Conservation (phyloP, 1,140 invertebrate genomes). For the Palaemon carinicauda region DNA sequence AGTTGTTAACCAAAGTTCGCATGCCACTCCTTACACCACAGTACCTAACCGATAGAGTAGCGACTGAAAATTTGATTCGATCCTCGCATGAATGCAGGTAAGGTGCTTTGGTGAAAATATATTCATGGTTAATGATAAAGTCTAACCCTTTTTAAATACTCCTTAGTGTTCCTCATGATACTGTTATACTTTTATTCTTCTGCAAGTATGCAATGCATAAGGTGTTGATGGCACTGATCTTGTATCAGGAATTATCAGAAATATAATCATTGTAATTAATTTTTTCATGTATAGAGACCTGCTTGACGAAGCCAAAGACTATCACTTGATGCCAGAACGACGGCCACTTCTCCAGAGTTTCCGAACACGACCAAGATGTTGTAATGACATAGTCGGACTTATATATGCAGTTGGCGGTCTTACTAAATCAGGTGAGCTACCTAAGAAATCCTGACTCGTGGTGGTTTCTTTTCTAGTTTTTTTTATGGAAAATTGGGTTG, state of each 20-base stretch:
- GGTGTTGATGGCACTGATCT: too few relatives aligned
- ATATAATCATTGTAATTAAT: neutral
- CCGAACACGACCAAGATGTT: slow-evolving; percentile 78
- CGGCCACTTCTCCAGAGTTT: slow-evolving; percentile 78
- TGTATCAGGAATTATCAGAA: too few relatives aligned
- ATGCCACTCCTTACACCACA: slow-evolving; percentile 83
- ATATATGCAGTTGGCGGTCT: slow-evolving; percentile 90
- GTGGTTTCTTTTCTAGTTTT: too few relatives aligned
- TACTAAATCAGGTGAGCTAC: slow-evolving; percentile 75
- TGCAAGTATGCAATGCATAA: too few relatives aligned
- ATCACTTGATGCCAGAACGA: slow-evolving; percentile 85
- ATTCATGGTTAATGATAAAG: too few relatives aligned
- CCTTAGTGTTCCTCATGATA: too few relatives aligned
- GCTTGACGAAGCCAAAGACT: slow-evolving; percentile 84
- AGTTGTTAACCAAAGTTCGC: slow-evolving; percentile 78
- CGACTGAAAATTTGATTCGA: slow-evolving; percentile 82
- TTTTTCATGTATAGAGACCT: slow-evolving; percentile 71
- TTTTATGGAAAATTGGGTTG: too few relatives aligned
- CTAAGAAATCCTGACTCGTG: too few relatives aligned
- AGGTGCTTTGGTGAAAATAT: neutral
- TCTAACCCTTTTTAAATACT: neutral
- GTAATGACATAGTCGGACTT: slow-evolving; percentile 75
- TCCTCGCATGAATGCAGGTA: slow-evolving; percentile 79
- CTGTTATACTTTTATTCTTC: too few relatives aligned
- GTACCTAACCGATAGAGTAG: slow-evolving; percentile 83